Evolutionary conservation across 2,113 vertebrate species (phyloP), one percentile per base, ranked within the genome.

Genomic region (Daphoenositta chrysoptera): DNA sequence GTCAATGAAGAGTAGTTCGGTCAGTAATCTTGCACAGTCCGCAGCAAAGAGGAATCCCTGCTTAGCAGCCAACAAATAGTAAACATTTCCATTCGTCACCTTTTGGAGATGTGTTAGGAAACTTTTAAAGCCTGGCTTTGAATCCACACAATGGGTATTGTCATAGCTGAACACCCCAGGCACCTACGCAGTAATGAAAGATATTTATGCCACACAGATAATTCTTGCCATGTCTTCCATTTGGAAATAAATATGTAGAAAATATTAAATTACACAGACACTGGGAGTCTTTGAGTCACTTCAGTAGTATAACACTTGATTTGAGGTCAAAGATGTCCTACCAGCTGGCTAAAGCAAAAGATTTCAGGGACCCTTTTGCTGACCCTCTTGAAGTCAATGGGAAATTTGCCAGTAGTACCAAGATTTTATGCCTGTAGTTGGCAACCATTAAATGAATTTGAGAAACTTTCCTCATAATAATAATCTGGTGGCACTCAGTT

Each of bases 11-110:
- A 96, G 86, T 64, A 58, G 80, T 75, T 96, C 66, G 71, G 76
- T 60, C 80, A 86, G 81, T 88, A 93, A 82, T 80, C 76, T 70
- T 85, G 89, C 64, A 17, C 42, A 81, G 89, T 78, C 68, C 9
- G 68, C 61, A 56, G 81, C 68, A 83, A 60, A 82, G 84, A 94
- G 76, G 50, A 86, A 44, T 94, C 87, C 39, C 89, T 87, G 7
- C 57, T 94, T 91, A 81, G 72, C 63, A 85, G 81, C 90, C 96
- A 93, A 75, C 69, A 95, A 94, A 73, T 53, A 96, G 95, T 95
- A 94, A 96, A 90, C 56, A 47, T 86, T 93, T 72, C 57, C 65
- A 53, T 92, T 87, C 0, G 0, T 48, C 45, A 45, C 56, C 63
- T 91, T 82, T 56, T 0, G 2, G 69, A 40, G 65, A 87, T 60